Base-by-base conservation (phyloP, 2,888 invertebrate species). In the Malthinus seriepunctatus region DNA sequence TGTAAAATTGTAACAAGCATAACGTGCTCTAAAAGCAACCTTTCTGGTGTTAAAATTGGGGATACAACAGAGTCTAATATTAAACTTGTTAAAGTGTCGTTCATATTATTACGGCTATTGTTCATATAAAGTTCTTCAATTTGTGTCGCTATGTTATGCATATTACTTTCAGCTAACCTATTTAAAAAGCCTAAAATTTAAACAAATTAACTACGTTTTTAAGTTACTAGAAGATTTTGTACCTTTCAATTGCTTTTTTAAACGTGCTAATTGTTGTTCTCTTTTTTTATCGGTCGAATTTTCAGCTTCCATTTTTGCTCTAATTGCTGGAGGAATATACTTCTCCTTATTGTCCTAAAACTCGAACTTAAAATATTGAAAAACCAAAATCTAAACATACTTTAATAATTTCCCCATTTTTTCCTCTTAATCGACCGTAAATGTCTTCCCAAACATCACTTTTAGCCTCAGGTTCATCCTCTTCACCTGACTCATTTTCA, bases 201-300 rank as follows among this genome's bases (percentile, higher is more conserved):
- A 23, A n/a, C n/a, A 67, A 50, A 39, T 34, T 12, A 6, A 14
- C 12, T 14, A 33, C 6, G 23, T 5, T 48, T n/a, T 15, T 15
- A 15, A 4, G 14, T 15, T 12, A n/a, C 5, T 11, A 15, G 12
- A 14, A 9, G n/a, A 6, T n/a, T 42, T 6, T 42, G 23, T 5
- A 78, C 94, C 96, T 81, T 97, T 96, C 58, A 97, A 80, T 76
- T 91, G 90, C 69, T 88, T 87, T 69, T 84, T 86, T n/a, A 97
- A 74, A 65, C 86, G 84, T 8, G 81, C 80, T 31, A 91, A 70
- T 60, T 88, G 83, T 71, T 88, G 83, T 81, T 23, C 83, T 81
- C 62, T 85, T 80, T 73, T 67, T 61, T 56, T 62, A 77, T 62
- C 69, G 37, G 76, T 73, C 10, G 75, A 77, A 2, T 3, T 5